Evolutionary conservation across 2,888 invertebrate genomes (phyloP).

Genomic region (Sialis fuliginosa): DNA sequence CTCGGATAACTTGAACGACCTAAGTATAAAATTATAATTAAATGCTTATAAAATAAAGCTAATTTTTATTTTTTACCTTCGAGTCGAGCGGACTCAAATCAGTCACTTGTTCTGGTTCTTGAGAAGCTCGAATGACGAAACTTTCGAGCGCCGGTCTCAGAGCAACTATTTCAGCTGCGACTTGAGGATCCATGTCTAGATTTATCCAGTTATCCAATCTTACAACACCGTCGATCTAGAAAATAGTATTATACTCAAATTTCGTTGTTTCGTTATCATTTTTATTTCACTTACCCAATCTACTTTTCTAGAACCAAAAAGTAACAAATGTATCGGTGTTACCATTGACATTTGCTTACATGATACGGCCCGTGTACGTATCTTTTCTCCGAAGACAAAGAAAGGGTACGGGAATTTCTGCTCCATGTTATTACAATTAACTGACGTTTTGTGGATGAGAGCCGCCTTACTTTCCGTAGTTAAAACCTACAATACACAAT

Average conservation of each 20-base stretch:
- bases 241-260: constrained; percentile 5
- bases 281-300: constrained; percentile 36
- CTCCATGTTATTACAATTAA: constrained; percentile 75
- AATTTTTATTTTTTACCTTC: constrained; percentile 29
- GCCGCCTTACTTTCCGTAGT: constrained; percentile 93
- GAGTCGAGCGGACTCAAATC: constrained; percentile 42
- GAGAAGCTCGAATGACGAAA: constrained; percentile 61
- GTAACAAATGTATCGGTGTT: constrained; percentile 75
- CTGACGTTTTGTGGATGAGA: constrained; percentile 90
- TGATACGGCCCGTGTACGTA: constrained; percentile 84
- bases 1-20: constrained; percentile 50
- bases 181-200: constrained; percentile 59
- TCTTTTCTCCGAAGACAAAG: constrained; percentile 97
- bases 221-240: constrained; percentile 47
- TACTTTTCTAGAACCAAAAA: constrained; percentile 83
- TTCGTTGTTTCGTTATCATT: neutral
- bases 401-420: constrained; percentile 82
- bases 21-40: constrained; percentile 17
- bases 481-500: constrained; percentile 40
- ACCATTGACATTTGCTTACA: constrained; percentile 94
- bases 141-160: constrained; percentile 79
- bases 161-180: constrained; percentile 69
- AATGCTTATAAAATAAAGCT: neutral
- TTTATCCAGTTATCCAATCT: constrained; percentile 90
- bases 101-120: constrained; percentile 59